Conservation (phyloP, 2,888 invertebrate species). For the Eupithecia abbreviata region DNA sequence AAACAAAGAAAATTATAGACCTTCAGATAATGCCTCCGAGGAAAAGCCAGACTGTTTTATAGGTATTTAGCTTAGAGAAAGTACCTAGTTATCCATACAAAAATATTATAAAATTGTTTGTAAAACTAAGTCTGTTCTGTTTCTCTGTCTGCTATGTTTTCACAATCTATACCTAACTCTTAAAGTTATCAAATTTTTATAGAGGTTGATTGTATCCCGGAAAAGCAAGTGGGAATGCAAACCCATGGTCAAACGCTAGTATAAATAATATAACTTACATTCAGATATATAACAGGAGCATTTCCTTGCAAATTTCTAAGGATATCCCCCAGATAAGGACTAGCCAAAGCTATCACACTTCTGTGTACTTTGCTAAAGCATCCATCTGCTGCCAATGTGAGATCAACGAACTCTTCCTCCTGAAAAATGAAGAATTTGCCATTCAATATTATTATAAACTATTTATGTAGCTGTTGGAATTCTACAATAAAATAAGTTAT, state of each 20-base stretch:
- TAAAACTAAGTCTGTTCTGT: background rate
- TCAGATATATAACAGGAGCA: slow-evolving; percentile 70
- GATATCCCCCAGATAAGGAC: slow-evolving; percentile 70
- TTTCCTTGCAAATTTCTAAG: slow-evolving; percentile 59
- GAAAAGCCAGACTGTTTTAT: background rate
- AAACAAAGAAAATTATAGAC: background rate
- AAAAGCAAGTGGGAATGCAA: background rate
- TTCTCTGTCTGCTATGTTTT: background rate
- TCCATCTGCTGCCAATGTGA: slow-evolving; percentile 74
- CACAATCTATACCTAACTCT: background rate
- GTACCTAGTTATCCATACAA: no score
- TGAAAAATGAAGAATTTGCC: slow-evolving; percentile 33
- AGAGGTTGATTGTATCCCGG: background rate
- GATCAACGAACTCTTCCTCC: slow-evolving; percentile 75
- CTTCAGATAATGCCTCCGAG: background rate
- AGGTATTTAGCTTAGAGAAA: background rate
- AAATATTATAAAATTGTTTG: no score
- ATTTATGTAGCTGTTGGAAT: background rate
- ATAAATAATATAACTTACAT: slow-evolving; percentile 57
- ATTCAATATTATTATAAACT: background rate
- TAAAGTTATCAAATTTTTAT: no score
- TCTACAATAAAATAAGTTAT: background rate
- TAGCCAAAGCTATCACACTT: slow-evolving; percentile 68
- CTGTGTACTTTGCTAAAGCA: slow-evolving; percentile 72
- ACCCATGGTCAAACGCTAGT: background rate